A percentile compares a stretch with the other conserved stretches of the same genome.
Conservation (phyloP, 2,888 invertebrate genomes). For the Monopis laevigella region DNA sequence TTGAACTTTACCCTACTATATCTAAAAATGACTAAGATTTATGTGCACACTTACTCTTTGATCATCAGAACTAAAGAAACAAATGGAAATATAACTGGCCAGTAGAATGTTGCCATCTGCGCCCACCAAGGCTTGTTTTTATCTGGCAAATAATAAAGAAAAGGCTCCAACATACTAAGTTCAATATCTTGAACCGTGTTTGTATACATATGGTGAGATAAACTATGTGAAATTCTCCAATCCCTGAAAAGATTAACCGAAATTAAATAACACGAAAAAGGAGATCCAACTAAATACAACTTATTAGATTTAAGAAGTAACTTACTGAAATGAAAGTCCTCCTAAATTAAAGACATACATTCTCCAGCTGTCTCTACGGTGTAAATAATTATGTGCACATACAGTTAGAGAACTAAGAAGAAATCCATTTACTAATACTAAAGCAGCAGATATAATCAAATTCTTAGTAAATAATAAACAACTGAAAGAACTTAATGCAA, state of each 20-base stretch:
- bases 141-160: conserved; percentile 73
- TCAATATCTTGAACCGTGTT: conserved; percentile 83
- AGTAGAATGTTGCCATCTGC: conserved; percentile 67
- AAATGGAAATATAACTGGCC: conserved; percentile 45
- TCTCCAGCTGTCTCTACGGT: conserved; percentile 79
- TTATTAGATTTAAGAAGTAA: conserved; percentile 18
- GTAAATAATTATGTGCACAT: conserved; percentile 83
- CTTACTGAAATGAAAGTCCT: conserved; percentile 71
- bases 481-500: conserved; percentile 31
- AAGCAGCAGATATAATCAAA: conserved; percentile 29
- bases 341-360: conserved; percentile 82
- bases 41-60: conserved; percentile 64
- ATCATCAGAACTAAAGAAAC: conserved; percentile 31
- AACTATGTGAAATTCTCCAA: conserved; percentile 80
- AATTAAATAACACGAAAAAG: too few relatives aligned
- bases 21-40: too few relatives aligned
- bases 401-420: conserved; percentile 51
- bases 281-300: too few relatives aligned
- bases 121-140: conserved; percentile 59
- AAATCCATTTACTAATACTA: conserved; percentile 31
- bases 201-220: conserved; percentile 84
- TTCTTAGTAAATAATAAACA: conserved; percentile 39
- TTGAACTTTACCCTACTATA: too few relatives aligned
- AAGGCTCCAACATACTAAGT: conserved; percentile 74
- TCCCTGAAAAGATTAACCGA: conserved; percentile 69